Percentiles rank a stretch among this genome's conserved stretches.
Conservation (phyloP, 2,113 vertebrate genomes). For the Myotis yumanensis region DNA sequence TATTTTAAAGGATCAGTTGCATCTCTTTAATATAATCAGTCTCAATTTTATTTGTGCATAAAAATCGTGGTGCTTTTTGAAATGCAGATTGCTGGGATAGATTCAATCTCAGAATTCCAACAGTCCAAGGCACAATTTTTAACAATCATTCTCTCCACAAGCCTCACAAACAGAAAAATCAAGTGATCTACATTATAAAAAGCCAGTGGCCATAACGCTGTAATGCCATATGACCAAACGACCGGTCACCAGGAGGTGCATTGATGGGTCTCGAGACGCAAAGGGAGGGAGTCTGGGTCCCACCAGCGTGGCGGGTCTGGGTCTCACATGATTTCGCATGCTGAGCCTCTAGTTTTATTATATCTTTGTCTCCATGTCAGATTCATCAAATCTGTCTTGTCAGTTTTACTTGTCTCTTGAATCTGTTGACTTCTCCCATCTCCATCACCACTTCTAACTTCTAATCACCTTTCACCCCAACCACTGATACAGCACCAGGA, state of each 20-base stretch:
- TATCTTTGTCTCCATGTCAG: no score
- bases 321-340: no score
- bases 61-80: background rate
- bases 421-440: background rate
- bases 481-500: background rate
- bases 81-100: background rate
- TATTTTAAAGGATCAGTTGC: background rate
- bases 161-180: no score
- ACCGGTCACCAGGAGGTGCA: no score
- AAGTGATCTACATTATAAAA: background rate
- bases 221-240: background rate
- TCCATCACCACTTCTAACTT: background rate
- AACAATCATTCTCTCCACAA: background rate
- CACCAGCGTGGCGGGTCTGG: no score
- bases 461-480: background rate
- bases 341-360: no score
- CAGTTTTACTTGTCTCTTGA: background rate
- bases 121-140: background rate
- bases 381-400: no score
- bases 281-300: no score
- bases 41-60: background rate
- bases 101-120: background rate
- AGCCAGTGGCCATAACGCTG: no score
- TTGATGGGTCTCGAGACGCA: no score
- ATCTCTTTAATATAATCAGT: background rate